A percentile compares a stretch with the other conserved stretches of the same genome.
phyloP scores from a whole-genome alignment of 2,888 invertebrate species.

The Morpho achilles region DNA sequence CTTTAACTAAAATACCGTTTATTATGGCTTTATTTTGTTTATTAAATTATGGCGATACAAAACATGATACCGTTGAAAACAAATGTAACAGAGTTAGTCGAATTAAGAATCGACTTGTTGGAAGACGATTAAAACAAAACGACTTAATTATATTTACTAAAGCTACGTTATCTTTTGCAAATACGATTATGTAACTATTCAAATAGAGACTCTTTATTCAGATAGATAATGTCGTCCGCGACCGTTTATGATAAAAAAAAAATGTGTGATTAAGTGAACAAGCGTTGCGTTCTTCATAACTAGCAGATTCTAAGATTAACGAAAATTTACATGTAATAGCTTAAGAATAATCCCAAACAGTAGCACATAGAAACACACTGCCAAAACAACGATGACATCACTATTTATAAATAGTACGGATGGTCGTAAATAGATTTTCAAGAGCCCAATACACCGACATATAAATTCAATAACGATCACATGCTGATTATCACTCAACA shows the following conservation, averaged over 20 bases:
- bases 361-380: constrained; percentile 26
- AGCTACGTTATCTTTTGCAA: neutral
- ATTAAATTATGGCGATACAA: too few relatives aligned
- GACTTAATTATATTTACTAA: too few relatives aligned
- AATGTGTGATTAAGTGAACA: too few relatives aligned
- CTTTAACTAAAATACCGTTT: too few relatives aligned
- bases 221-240: neutral
- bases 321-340: neutral
- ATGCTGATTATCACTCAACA: neutral
- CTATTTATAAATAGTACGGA: constrained; percentile 35
- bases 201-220: neutral
- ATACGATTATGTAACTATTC: constrained; percentile 1
- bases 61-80: too few relatives aligned
- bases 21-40: too few relatives aligned
- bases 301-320: neutral
- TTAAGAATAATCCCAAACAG: constrained; percentile 7
- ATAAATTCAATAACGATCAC: constrained; percentile 17
- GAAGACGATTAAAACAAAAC: too few relatives aligned
- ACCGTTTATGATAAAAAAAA: neutral
- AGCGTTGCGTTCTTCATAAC: too few relatives aligned
- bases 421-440: constrained; percentile 33
- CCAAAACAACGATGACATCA: constrained; percentile 41
- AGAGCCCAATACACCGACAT: constrained; percentile 15
- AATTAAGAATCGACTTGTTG: too few relatives aligned
- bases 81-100: too few relatives aligned